Percentiles rank a stretch among this genome's conserved stretches.
Conservation (phyloP, 2,797 vertebrate genomes). For the Pseudochirops corinnae region DNA sequence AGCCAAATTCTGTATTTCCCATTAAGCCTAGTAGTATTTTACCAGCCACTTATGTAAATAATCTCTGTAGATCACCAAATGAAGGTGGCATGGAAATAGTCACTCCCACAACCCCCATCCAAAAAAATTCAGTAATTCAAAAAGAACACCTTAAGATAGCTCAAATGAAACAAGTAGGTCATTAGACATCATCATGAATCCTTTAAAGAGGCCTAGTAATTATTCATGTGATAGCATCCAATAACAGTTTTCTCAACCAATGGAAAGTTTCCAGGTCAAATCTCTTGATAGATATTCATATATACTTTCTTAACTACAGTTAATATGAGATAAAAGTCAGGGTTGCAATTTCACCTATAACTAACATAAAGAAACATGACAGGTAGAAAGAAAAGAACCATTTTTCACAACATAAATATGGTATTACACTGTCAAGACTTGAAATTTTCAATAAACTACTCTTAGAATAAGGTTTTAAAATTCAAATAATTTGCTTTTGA, state of each 20-base stretch:
- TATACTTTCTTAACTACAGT: conserved; percentile 64
- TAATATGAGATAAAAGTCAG: conserved; percentile 62
- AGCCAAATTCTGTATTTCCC: neutral
- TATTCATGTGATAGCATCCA: conserved; percentile 75
- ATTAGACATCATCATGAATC: conserved; percentile 70
- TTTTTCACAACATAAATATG: conserved; percentile 63
- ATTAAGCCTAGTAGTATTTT: neutral
- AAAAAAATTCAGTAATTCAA: neutral
- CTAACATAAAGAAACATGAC: conserved; percentile 71
- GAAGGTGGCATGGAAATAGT: conserved; percentile 17
- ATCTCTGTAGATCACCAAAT: neutral
- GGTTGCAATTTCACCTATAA: conserved; percentile 77
- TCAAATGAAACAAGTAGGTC: conserved; percentile 57
- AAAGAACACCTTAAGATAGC: conserved; percentile 64
- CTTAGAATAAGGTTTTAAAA: conserved; percentile 52
- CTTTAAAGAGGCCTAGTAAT: conserved; percentile 78
- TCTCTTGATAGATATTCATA: conserved; percentile 52
- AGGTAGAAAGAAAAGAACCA: conserved; percentile 65
- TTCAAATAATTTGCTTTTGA: conserved; percentile 72
- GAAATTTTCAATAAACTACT: conserved; percentile 73
- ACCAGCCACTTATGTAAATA: conserved; percentile 11
- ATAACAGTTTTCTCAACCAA: conserved; percentile 70
- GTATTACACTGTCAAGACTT: conserved; percentile 73
- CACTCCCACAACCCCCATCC: neutral
- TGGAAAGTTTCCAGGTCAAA: conserved; percentile 73